Percentiles rank a stretch among this genome's conserved stretches.
phyloP scores from a whole-genome alignment of 2,888 invertebrate species.

The Taenaris catops region DNA sequence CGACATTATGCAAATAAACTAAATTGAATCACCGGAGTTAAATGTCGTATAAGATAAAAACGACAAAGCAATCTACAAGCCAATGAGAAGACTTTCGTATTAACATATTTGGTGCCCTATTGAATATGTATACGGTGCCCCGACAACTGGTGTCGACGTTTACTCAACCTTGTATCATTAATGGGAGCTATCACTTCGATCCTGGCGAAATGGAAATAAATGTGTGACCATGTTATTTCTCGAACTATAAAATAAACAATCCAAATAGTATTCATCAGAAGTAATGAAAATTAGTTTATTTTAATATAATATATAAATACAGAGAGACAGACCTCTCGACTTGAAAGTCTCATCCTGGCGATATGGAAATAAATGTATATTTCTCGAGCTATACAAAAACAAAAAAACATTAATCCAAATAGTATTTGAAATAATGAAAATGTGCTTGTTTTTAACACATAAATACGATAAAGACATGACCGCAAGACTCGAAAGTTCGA shows the following conservation, averaged over 20 bases:
- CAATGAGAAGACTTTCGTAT: conserved; percentile 73
- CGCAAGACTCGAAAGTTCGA: no score
- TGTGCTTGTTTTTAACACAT: no score
- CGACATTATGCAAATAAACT: conserved; percentile 76
- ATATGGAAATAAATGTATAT: no score
- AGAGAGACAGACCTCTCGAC: no score
- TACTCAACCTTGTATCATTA: conserved; percentile 66
- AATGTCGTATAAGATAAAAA: conserved; percentile 80
- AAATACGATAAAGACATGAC: no score
- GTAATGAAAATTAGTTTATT: no score
- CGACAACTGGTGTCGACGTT: conserved; percentile 46
- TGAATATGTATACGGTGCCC: conserved; percentile 73
- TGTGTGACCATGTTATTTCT: neutral
- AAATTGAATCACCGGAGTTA: conserved; percentile 80
- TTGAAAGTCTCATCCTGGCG: no score
- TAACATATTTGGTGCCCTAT: conserved; percentile 76
- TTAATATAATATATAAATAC: no score
- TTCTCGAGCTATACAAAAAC: no score
- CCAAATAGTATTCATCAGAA: no score
- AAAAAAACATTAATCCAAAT: no score
- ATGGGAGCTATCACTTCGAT: conserved; percentile 61
- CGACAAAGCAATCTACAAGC: conserved; percentile 76
- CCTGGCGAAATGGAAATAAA: conserved; percentile 34
- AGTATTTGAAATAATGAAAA: no score
- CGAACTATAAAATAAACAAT: conserved; percentile 1